These are phyloP conservation scores for Labroides dimidiatus DNA, from an alignment of 2,797 vertebrate species.

Conservation along the genomic window DNA sequence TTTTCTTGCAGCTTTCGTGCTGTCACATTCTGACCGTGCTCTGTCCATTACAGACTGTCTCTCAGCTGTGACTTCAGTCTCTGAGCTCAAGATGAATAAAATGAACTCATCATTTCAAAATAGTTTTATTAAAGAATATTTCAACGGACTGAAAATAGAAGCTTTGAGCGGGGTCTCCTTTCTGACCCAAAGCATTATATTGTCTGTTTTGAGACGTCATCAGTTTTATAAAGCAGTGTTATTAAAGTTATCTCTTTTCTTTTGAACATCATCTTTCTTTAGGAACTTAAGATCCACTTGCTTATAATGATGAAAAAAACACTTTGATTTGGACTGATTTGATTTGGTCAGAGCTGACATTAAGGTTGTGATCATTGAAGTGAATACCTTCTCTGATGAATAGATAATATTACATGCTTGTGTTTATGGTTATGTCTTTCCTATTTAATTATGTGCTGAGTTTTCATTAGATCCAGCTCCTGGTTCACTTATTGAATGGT, in stretches of 20 bases:
- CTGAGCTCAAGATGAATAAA: constrained; percentile 9
- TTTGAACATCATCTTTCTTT: too few species aligned
- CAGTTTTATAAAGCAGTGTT: not conserved
- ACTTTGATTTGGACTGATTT: too few species aligned
- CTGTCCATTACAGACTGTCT: constrained; percentile 1
- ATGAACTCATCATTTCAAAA: constrained; percentile 11
- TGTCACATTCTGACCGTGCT: not conserved
- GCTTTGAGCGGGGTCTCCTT: constrained; percentile 3
- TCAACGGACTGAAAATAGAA: constrained; percentile 12
- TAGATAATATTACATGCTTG: not conserved
- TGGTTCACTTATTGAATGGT: not conserved
- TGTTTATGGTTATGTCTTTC: not conserved
- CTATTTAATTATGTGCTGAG: too few species aligned
- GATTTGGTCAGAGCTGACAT: too few species aligned
- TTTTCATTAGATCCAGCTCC: not conserved
- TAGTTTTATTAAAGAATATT: constrained; percentile 1
- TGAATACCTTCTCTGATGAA: too few species aligned
- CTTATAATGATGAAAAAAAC: too few species aligned
- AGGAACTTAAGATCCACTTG: too few species aligned
- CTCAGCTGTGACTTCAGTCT: not conserved
- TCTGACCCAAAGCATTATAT: not conserved
- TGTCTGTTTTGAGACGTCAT: not conserved
- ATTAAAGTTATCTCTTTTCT: too few species aligned
- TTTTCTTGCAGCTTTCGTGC: too few species aligned
- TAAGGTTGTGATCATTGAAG: too few species aligned